Conservation (phyloP, 2,113 vertebrate species). For the Bos indicus region DNA sequence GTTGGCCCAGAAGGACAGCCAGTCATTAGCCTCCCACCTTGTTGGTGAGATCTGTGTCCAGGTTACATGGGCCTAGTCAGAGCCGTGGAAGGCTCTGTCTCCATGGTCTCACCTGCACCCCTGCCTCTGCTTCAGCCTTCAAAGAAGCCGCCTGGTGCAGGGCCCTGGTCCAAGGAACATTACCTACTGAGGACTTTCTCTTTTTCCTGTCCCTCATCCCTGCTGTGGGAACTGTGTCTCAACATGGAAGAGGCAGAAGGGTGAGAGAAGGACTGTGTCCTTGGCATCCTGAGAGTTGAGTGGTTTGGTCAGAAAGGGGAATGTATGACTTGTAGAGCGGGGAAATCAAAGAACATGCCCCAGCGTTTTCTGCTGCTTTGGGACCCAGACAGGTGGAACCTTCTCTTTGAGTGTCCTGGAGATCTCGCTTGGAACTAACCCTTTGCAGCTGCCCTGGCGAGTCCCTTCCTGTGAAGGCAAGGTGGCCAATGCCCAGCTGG, state of each 20-base stretch:
- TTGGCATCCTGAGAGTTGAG: neutral
- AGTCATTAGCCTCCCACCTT: neutral
- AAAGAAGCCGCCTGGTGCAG: neutral
- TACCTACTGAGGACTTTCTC: neutral
- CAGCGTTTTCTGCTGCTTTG: neutral
- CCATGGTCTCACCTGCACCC: neutral
- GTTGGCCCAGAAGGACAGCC: neutral
- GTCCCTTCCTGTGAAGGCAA: neutral
- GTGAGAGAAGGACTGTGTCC: neutral
- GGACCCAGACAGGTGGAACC: neutral
- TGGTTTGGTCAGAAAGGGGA: neutral
- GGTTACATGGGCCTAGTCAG: neutral
- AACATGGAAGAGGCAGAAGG: neutral
- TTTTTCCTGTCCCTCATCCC: neutral
- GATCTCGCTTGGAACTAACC: neutral
- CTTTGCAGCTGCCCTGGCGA: neutral
- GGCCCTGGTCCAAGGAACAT: neutral
- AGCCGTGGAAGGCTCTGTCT: neutral
- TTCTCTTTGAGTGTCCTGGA: neutral
- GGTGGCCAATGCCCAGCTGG: accelerated
- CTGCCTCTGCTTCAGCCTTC: neutral
- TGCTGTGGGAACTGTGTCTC: neutral
- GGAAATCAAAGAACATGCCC: neutral
- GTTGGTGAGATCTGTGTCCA: neutral
- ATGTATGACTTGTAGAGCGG: neutral